Evolutionary conservation across 2,113 vertebrate species (phyloP).

Genomic region (Melanotaenia duboulayi): DNA sequence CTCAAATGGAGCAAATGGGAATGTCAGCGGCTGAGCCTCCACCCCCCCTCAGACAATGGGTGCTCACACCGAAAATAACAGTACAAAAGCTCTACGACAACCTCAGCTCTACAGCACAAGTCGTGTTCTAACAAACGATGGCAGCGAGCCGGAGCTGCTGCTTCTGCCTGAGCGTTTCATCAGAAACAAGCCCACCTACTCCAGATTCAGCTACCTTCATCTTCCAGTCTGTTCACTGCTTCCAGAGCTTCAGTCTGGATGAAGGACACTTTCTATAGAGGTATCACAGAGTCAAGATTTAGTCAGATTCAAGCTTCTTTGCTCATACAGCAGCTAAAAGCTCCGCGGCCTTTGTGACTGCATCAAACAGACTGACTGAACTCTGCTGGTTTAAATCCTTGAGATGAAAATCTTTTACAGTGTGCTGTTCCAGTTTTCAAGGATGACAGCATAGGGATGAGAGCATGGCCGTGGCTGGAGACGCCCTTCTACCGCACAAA

Average conservation of each 20-base stretch:
- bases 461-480: conserved; percentile 48
- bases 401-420: conserved; percentile 19
- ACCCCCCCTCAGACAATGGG: conserved; percentile 44
- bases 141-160: too few species aligned
- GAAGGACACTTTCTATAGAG: background rate
- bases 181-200: conserved; percentile 3
- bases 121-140: conserved; percentile 27
- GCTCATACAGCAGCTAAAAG: conserved; percentile 21
- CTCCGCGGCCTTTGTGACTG: background rate
- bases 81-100: conserved; percentile 34
- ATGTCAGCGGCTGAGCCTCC: background rate
- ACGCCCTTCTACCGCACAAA: conserved; percentile 57
- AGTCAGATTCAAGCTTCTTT: conserved; percentile 42
- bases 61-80: conserved; percentile 20
- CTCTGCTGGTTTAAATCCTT: too few species aligned
- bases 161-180: too few species aligned
- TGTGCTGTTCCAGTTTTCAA: conserved; percentile 49
- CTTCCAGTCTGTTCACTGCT: conserved; percentile 3
- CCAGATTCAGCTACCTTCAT: background rate
- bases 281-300: background rate
- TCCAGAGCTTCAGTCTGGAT: conserved; percentile 4
- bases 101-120: conserved; percentile 24
- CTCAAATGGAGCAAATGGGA: conserved; percentile 20
- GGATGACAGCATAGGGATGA: conserved; percentile 58
- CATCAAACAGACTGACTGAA: too few species aligned